phyloP scores from a whole-genome alignment of 2,888 invertebrate genomes.

The Torymus tubicola region DNA sequence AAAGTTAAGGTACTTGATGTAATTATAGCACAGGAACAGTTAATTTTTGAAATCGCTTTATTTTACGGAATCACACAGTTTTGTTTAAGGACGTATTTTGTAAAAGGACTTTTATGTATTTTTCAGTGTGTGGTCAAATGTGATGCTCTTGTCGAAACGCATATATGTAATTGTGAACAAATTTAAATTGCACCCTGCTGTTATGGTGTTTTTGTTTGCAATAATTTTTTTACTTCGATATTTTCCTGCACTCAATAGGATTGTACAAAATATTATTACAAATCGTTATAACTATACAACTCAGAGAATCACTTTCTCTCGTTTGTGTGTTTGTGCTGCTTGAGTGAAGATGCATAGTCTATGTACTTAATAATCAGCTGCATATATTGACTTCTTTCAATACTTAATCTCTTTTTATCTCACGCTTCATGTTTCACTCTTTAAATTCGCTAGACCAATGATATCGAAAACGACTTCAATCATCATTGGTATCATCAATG shows the following conservation, averaged over 20 bases:
- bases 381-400: slow-evolving; percentile 27
- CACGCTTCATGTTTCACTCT: slow-evolving; percentile 11
- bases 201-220: background rate
- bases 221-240: background rate
- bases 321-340: slow-evolving; percentile 46
- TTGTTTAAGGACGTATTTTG: slow-evolving; percentile 20
- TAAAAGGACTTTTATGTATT: background rate
- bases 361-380: slow-evolving; percentile 19
- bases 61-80: slow-evolving; percentile 21
- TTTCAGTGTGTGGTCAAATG: background rate
- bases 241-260: slow-evolving; percentile 21
- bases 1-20: slow-evolving; percentile 41
- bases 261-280: slow-evolving; percentile 57
- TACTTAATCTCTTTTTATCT: slow-evolving; percentile 2
- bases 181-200: slow-evolving; percentile 18
- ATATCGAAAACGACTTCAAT: slow-evolving; percentile 10
- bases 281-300: slow-evolving; percentile 54
- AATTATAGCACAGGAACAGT: slow-evolving; percentile 31
- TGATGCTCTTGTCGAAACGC: slow-evolving; percentile 10
- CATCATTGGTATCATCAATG: slow-evolving; percentile 11
- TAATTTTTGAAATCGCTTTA: slow-evolving; percentile 25
- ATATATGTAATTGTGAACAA: slow-evolving; percentile 9
- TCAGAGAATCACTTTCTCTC: slow-evolving; percentile 48
- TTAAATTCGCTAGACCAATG: slow-evolving; percentile 26
- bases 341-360: slow-evolving; percentile 43